Conservation (phyloP, 2,113 vertebrate species). For the Asarcornis scutulata region DNA sequence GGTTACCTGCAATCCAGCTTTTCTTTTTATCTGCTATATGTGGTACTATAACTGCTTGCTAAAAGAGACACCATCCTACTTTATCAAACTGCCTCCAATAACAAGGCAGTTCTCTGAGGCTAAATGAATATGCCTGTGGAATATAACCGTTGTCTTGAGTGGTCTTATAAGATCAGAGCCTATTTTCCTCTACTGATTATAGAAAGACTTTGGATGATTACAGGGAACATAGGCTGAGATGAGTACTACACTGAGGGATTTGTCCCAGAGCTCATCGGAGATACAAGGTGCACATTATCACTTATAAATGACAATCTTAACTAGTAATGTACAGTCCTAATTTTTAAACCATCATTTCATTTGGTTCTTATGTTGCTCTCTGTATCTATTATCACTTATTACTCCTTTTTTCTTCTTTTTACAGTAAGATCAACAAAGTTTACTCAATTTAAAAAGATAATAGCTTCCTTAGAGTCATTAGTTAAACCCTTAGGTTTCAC, state of each 20-base stretch:
- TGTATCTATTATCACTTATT: neutral
- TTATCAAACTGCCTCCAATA: neutral
- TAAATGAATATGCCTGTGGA: accelerated
- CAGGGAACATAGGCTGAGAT: neutral
- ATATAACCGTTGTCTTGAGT: neutral
- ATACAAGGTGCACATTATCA: neutral
- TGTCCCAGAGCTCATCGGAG: neutral
- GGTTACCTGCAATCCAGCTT: neutral
- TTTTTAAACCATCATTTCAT: neutral
- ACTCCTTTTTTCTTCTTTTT: neutral
- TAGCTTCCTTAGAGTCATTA: neutral
- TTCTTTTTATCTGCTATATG: neutral
- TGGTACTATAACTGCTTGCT: neutral
- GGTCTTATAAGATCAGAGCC: neutral
- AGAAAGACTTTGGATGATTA: neutral
- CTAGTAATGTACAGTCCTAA: neutral
- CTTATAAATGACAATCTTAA: neutral
- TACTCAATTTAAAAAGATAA: neutral
- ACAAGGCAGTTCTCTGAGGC: neutral
- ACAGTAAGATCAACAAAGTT: neutral
- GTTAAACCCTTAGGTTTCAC: neutral
- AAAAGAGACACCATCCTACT: neutral
- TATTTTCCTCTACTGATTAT: neutral
- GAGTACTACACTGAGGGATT: neutral
- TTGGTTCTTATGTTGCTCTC: neutral